Conservation (phyloP, 1,140 invertebrate species). For the Venturia canescens region DNA sequence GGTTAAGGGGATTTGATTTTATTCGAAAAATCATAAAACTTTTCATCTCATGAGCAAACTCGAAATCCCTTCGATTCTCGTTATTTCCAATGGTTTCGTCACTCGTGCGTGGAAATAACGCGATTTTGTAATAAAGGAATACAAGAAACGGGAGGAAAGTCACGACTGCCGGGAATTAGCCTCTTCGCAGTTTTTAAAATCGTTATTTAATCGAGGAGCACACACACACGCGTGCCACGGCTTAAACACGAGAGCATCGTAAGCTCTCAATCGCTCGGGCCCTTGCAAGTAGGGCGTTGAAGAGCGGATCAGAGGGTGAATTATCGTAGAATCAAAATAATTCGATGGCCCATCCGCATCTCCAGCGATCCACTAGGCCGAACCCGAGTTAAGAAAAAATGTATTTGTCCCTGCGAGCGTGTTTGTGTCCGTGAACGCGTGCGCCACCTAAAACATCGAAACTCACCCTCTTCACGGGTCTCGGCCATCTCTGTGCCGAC, state of each 20-base stretch:
- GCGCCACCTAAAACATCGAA: slow-evolving; percentile 53
- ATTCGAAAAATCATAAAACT: slow-evolving; percentile 24
- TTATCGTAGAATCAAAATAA: slow-evolving; percentile 76
- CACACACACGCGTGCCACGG: slow-evolving; percentile 16
- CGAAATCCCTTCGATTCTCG: background rate
- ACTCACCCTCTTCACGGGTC: slow-evolving; percentile 44
- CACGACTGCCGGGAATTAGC: background rate
- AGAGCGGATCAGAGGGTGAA: slow-evolving; percentile 71
- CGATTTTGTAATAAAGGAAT: background rate
- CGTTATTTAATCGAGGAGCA: slow-evolving; percentile 18
- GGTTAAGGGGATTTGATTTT: slow-evolving; percentile 21
- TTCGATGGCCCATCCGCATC: slow-evolving; percentile 63
- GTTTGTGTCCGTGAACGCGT: background rate
- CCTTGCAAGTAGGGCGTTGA: slow-evolving; percentile 46
- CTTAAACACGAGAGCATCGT: slow-evolving; percentile 32
- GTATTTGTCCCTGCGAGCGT: slow-evolving; percentile 42
- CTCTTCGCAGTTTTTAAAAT: background rate
- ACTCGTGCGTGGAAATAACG: background rate
- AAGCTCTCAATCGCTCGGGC: slow-evolving; percentile 18
- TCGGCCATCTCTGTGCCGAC: slow-evolving; percentile 22
- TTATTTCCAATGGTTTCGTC: slow-evolving; percentile 10
- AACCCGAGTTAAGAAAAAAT: slow-evolving; percentile 60
- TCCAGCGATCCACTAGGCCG: slow-evolving; percentile 66
- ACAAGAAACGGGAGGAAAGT: background rate
- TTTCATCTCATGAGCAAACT: slow-evolving; percentile 32